phyloP scores from a whole-genome alignment of 2,888 invertebrate species.

The Eristalinus aeneus region DNA sequence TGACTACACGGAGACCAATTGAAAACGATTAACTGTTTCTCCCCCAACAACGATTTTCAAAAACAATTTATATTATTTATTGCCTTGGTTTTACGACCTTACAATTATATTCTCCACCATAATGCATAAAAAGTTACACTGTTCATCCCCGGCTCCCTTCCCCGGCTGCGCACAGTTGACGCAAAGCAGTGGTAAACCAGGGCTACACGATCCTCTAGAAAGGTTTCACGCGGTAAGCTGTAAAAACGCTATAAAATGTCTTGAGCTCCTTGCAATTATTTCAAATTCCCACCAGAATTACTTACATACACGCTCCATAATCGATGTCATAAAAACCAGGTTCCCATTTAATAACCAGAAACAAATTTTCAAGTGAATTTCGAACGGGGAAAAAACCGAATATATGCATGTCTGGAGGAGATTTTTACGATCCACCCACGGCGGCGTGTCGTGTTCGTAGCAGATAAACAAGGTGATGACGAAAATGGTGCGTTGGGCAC shows the following conservation, averaged over 20 bases:
- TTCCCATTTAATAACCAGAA: slow-evolving; percentile 45
- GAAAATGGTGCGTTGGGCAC: slow-evolving; percentile 28
- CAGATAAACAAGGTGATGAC: slow-evolving; percentile 67
- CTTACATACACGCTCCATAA: slow-evolving; percentile 47
- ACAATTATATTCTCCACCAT: slow-evolving; percentile 34
- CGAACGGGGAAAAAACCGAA: slow-evolving; percentile 4
- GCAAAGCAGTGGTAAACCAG: not conserved
- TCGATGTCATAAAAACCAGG: slow-evolving; percentile 53
- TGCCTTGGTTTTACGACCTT: slow-evolving; percentile 3
- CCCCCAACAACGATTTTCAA: not conserved
- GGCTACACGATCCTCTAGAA: not conserved
- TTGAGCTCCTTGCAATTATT: slow-evolving; percentile 50
- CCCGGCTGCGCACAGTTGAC: not conserved
- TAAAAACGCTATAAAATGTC: slow-evolving; percentile 48
- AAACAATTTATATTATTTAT: slow-evolving; percentile 8
- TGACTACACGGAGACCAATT: not conserved
- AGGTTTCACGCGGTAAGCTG: slow-evolving; percentile 21
- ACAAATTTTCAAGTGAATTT: slow-evolving; percentile 47
- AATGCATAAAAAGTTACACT: not conserved
- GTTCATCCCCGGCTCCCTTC: not conserved
- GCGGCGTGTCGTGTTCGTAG: slow-evolving; percentile 72
- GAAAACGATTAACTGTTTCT: not conserved
- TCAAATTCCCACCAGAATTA: slow-evolving; percentile 46
- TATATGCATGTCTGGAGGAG: not conserved
- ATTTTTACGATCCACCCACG: slow-evolving; percentile 40